These are phyloP conservation scores for Dryocosmus kuriphilus DNA, from an alignment of 2,888 invertebrate genomes.

Conservation along the genomic window DNA sequence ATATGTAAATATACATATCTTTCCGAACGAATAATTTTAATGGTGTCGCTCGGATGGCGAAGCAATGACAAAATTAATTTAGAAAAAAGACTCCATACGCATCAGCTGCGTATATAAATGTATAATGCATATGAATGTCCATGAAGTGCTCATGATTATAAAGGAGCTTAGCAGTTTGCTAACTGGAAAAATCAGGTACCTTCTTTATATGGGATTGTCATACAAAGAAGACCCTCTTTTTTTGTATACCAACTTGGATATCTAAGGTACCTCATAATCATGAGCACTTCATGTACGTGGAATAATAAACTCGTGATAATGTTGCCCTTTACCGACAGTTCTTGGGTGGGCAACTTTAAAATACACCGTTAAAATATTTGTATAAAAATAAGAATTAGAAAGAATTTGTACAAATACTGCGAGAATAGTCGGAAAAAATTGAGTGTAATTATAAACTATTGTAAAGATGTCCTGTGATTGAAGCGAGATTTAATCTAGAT, in stretches of 20 bases:
- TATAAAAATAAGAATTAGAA: conserved; percentile 1
- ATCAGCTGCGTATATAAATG: no score
- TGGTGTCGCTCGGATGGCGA: neutral
- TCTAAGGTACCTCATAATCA: no score
- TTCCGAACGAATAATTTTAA: conserved; percentile 20
- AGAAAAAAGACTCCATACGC: conserved; percentile 6
- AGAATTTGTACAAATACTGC: neutral
- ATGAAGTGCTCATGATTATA: no score
- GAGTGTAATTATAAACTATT: conserved; percentile 2
- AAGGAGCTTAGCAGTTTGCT: no score
- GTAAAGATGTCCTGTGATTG: conserved; percentile 2
- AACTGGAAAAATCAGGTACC: no score
- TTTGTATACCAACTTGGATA: no score
- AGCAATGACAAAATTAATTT: conserved; percentile 25
- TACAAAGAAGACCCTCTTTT: no score
- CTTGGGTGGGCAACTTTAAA: neutral
- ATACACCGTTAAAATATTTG: neutral
- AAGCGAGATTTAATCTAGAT: neutral
- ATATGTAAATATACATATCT: conserved; percentile 41
- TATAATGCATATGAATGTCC: no score
- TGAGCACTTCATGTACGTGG: neutral
- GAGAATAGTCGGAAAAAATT: neutral
- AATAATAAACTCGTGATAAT: conserved; percentile 9
- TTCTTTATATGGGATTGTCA: no score
- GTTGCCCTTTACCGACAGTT: neutral